These are phyloP conservation scores for Seira sanloemensis DNA, from an alignment of 2,888 invertebrate species.

Conservation along the genomic window DNA sequence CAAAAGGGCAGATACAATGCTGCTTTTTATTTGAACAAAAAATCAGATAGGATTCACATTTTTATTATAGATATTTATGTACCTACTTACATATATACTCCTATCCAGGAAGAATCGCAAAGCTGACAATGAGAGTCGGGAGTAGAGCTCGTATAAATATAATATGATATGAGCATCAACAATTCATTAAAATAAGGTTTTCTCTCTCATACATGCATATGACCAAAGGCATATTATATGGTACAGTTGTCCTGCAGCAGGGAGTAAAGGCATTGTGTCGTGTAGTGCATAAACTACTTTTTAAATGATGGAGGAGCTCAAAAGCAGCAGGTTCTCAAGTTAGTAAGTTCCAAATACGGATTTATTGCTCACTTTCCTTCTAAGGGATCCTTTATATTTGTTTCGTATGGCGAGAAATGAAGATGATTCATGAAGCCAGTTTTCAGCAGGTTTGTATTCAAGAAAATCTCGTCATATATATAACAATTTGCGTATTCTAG, in stretches of 20 bases:
- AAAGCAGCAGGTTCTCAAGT: conserved; percentile 16
- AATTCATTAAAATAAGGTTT: background rate
- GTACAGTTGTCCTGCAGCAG: background rate
- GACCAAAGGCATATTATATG: background rate
- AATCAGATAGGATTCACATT: background rate
- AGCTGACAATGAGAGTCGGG: too few relatives aligned
- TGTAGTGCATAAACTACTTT: background rate
- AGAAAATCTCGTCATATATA: background rate
- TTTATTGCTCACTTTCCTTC: conserved; percentile 12
- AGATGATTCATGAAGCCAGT: conserved; percentile 31
- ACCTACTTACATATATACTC: background rate
- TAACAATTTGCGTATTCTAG: background rate
- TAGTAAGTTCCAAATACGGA: conserved; percentile 20
- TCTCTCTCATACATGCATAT: background rate
- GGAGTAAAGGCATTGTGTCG: background rate
- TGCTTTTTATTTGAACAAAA: background rate
- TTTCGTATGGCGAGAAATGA: conserved; percentile 6
- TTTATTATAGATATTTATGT: too few relatives aligned
- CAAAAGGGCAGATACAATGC: background rate
- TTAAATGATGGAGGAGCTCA: background rate
- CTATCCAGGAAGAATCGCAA: background rate
- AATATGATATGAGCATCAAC: background rate
- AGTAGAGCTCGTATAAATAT: background rate
- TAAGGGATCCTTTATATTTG: conserved; percentile 26
- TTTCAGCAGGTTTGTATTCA: conserved; percentile 10